Percentiles rank a stretch among this genome's conserved stretches.
phyloP scores from a whole-genome alignment of 1,140 invertebrate genomes.

The Gryllus bimaculatus region DNA sequence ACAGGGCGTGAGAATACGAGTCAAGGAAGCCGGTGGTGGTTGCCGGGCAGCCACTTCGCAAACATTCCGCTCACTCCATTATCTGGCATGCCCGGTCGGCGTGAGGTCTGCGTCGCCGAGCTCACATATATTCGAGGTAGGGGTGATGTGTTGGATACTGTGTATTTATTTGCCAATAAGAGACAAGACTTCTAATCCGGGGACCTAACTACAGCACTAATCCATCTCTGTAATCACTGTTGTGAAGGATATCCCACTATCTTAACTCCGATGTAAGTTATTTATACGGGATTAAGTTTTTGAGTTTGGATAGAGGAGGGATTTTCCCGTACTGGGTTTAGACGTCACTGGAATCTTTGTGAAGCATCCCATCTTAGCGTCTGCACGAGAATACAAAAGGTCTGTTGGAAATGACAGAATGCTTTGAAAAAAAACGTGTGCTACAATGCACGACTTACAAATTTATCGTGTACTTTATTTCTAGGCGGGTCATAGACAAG shows the following conservation, averaged over 20 bases:
- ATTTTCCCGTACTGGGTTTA: neutral
- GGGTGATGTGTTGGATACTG: neutral
- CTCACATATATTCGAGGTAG: neutral
- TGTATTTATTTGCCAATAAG: neutral
- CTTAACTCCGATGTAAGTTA: neutral
- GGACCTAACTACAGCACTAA: neutral
- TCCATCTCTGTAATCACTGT: neutral
- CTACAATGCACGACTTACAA: too few relatives aligned
- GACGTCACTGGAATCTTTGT: neutral
- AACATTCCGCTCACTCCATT: neutral
- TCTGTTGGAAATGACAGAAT: neutral
- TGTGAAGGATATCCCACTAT: neutral
- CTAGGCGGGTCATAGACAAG: too few relatives aligned
- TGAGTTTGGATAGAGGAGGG: neutral
- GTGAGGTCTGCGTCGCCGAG: neutral
- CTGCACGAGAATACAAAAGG: neutral
- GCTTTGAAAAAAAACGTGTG: too few relatives aligned
- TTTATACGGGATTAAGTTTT: neutral
- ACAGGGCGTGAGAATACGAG: too few relatives aligned
- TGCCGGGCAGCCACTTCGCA: neutral
- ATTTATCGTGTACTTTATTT: too few relatives aligned
- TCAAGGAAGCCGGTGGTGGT: too few relatives aligned
- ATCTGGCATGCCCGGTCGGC: neutral
- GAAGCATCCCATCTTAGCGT: neutral
- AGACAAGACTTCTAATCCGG: neutral